Percentiles rank a stretch among this genome's conserved stretches.
Conservation (phyloP, 1,140 invertebrate genomes). For the Maconellicoccus hirsutus region DNA sequence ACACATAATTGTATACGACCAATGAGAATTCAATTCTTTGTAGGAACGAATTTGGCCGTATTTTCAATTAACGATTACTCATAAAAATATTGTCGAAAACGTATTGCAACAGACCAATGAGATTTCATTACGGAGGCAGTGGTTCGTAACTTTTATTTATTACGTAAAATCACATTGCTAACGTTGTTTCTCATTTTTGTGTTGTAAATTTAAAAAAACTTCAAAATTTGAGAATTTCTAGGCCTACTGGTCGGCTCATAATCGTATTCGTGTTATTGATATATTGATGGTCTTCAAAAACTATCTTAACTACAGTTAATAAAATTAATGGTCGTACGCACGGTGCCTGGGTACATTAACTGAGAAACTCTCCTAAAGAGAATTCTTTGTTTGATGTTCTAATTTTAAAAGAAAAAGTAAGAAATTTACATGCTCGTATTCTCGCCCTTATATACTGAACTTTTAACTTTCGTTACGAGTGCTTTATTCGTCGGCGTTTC, state of each 20-base stretch:
- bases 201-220: no score
- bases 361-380: background rate
- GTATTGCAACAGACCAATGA: no score
- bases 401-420: background rate
- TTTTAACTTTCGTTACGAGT: constrained; percentile 1
- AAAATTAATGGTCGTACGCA: no score
- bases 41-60: no score
- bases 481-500: background rate
- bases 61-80: no score
- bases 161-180: background rate
- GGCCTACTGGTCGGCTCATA: background rate
- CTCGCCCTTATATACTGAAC: background rate
- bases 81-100: no score
- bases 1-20: no score
- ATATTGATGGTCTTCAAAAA: background rate
- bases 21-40: no score
- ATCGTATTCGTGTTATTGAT: background rate
- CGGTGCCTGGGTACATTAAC: background rate
- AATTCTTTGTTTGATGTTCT: constrained; percentile 3
- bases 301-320: background rate
- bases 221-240: background rate
- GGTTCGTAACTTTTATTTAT: background rate
- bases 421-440: background rate
- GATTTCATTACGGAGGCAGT: no score
- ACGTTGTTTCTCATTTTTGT: background rate